Evolutionary conservation across 2,113 vertebrate species (phyloP).

Genomic region (Xiphophorus hellerii): DNA sequence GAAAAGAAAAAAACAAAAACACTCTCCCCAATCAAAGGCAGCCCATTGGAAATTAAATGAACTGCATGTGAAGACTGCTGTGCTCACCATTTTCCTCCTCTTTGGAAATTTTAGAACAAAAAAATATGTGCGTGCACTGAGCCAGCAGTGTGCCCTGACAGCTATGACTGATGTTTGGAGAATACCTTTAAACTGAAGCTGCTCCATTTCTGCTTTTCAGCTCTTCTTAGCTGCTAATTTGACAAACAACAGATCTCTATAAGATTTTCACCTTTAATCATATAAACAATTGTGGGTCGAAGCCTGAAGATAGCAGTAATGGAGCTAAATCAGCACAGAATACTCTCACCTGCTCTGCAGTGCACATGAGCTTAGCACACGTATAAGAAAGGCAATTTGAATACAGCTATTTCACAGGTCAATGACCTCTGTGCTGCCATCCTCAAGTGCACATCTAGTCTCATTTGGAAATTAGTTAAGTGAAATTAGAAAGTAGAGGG

Average conservation of each 20-base stretch:
- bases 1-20: not conserved
- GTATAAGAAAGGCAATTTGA: too few species aligned
- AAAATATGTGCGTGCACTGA: not conserved
- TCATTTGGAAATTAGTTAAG: not conserved
- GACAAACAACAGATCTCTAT: too few species aligned
- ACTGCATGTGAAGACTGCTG: not conserved
- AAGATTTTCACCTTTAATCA: not conserved
- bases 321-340: not conserved
- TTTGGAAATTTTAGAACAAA: not conserved
- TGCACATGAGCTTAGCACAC: not conserved
- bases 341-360: not conserved
- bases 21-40: too few species aligned
- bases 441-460: not conserved
- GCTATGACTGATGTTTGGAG: not conserved
- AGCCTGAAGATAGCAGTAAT: not conserved
- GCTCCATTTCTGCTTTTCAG: not conserved
- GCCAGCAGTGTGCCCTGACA: not conserved
- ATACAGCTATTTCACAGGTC: too few species aligned
- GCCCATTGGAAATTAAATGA: not conserved
- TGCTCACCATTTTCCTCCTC: not conserved
- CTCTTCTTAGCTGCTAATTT: not conserved
- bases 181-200: not conserved
- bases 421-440: not conserved
- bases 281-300: not conserved
- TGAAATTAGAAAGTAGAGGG: not conserved